A percentile compares a stretch with the other conserved stretches of the same genome.
Conservation (phyloP, 2,797 vertebrate species). For the Scolopax rusticola region DNA sequence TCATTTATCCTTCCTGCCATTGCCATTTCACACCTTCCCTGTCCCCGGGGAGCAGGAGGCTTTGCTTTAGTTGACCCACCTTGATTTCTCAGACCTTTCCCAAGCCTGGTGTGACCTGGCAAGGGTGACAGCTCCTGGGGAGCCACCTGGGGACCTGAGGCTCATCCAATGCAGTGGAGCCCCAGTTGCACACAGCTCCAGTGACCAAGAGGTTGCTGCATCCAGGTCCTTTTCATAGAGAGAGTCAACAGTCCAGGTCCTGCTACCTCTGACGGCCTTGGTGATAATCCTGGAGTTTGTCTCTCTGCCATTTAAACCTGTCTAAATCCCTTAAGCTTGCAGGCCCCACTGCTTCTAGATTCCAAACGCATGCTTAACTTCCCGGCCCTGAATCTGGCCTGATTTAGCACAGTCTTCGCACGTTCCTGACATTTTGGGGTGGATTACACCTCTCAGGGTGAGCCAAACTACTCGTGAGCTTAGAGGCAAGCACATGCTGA, state of each 20-base stretch:
- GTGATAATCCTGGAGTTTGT: not conserved
- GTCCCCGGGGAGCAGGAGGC: not conserved
- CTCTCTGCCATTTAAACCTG: not conserved
- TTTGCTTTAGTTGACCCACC: not conserved
- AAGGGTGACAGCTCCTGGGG: not conserved
- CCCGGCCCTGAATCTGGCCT: not conserved
- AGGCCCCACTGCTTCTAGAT: not conserved
- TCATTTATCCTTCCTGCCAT: not conserved
- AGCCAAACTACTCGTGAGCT: rapidly evolving
- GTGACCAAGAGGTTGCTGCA: not conserved
- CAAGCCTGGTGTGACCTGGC: not conserved
- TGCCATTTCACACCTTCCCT: not conserved
- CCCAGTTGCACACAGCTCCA: not conserved
- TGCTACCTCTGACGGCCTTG: not conserved
- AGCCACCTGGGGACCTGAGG: not conserved
- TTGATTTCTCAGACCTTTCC: not conserved
- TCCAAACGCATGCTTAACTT: rapidly evolving
- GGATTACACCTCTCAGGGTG: not conserved
- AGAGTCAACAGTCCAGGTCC: not conserved
- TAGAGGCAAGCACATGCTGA: rapidly evolving
- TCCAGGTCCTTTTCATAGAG: not conserved
- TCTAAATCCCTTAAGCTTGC: constrained; percentile 10
- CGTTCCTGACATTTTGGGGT: not conserved
- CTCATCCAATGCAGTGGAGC: not conserved
- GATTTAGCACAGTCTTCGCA: not conserved